A percentile compares a stretch with the other conserved stretches of the same genome.
Evolutionary conservation across 2,797 vertebrate species (phyloP).

Genomic region (Gymnocypris eckloni): DNA sequence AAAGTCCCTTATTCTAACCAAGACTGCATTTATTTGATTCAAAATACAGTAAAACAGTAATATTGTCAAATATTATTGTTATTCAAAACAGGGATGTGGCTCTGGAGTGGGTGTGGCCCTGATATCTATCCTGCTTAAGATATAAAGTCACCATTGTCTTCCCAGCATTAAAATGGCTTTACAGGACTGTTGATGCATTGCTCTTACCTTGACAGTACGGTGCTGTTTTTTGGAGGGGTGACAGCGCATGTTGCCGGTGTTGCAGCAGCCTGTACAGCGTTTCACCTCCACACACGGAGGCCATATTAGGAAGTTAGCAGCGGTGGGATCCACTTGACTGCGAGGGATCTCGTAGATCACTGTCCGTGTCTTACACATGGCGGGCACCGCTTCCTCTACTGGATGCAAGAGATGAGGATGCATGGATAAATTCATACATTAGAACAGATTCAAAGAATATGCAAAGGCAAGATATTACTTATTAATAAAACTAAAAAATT

Average conservation of each 20-base stretch:
- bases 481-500: not conserved
- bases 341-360: constrained; percentile 95
- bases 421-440: not conserved
- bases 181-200: not conserved
- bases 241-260: constrained; percentile 87
- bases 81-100: not conserved
- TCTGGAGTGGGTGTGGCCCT: not conserved
- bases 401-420: constrained; percentile 59
- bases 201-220: constrained; percentile 90
- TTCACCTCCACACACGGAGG: constrained; percentile 95
- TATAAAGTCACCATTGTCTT: not conserved
- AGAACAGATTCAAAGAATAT: not conserved
- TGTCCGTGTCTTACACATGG: constrained; percentile 90
- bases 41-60: not conserved
- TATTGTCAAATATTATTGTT: not conserved
- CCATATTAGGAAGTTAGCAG: constrained; percentile 97
- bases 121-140: not conserved
- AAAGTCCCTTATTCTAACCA: not conserved
- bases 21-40: not conserved
- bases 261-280: constrained; percentile 95
- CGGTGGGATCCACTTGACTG: constrained; percentile 92
- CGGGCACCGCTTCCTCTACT: constrained; percentile 90
- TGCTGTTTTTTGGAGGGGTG: constrained; percentile 88
- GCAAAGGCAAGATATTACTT: not conserved
- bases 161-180: not conserved